Percentiles rank a stretch among this genome's conserved stretches.
These are phyloP conservation scores for Callyntrura sp. DNA, from an alignment of 2,888 invertebrate species.

Conservation along the genomic window DNA sequence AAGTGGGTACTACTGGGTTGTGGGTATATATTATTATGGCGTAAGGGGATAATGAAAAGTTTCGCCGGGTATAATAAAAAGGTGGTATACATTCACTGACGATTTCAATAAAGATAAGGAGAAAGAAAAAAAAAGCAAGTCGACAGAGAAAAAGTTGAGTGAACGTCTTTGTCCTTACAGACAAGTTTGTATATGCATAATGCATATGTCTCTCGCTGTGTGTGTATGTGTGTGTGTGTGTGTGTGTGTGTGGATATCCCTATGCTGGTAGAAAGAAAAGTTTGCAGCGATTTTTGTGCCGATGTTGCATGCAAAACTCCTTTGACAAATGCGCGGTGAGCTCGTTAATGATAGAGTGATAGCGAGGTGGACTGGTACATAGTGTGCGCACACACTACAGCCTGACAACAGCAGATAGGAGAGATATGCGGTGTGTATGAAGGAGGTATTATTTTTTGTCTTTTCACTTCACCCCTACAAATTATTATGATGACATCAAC, in stretches of 20 bases:
- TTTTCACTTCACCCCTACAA: conserved; percentile 56
- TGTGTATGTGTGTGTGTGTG: background rate
- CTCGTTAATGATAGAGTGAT: background rate
- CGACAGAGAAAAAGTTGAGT: conserved; percentile 60
- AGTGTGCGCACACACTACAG: background rate
- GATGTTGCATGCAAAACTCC: conserved; percentile 45
- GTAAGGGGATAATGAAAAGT: conserved; percentile 1
- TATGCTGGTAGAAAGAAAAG: conserved; percentile 10
- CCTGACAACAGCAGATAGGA: background rate
- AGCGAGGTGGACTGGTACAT: background rate
- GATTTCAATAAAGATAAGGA: conserved; percentile 55
- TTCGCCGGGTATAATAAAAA: conserved; percentile 5
- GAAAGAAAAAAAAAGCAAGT: conserved; percentile 38
- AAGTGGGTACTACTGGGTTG: background rate
- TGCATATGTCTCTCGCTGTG: no score
- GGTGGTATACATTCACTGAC: background rate
- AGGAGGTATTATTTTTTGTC: conserved; percentile 30
- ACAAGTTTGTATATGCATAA: no score
- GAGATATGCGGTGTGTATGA: background rate
- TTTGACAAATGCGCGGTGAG: conserved; percentile 11
- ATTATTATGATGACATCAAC: conserved; percentile 48
- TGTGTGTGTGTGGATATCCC: background rate
- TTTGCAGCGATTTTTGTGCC: conserved; percentile 35
- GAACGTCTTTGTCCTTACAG: conserved; percentile 42
- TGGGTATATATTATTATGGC: background rate